phyloP scores from a whole-genome alignment of 2,113 vertebrate genomes.

The Todiramphus saurophagus region DNA sequence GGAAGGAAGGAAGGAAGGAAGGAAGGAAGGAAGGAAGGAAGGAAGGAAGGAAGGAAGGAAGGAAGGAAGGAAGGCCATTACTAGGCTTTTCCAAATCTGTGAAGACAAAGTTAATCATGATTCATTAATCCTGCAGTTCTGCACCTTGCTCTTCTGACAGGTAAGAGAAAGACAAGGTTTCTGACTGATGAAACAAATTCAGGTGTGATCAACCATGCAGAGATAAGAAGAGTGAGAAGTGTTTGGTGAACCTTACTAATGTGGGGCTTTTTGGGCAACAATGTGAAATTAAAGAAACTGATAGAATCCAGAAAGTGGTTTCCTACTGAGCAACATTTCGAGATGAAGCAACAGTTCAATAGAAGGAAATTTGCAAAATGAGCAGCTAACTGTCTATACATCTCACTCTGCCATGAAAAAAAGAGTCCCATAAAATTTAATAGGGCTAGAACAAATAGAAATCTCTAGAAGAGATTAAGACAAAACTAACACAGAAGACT shows the following conservation, averaged over 20 bases:
- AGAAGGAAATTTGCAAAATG: not conserved
- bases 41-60: too few relatives aligned
- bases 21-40: too few relatives aligned
- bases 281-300: not conserved
- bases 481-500: not conserved
- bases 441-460: not conserved
- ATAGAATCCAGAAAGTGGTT: not conserved
- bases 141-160: not conserved
- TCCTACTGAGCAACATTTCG: slow-evolving; percentile 17
- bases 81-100: not conserved
- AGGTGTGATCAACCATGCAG: not conserved
- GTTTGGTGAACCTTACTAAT: slow-evolving; percentile 38
- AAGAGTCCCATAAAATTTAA: slow-evolving; percentile 11
- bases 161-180: not conserved
- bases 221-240: not conserved
- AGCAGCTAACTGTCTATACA: not conserved
- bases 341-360: not conserved
- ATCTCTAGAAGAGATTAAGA: not conserved
- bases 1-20: not conserved
- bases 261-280: not conserved
- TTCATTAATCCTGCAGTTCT: slow-evolving; percentile 3
- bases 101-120: slow-evolving; percentile 9
- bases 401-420: slow-evolving; percentile 5
- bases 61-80: not conserved
- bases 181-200: not conserved